A percentile compares a stretch with the other conserved stretches of the same genome.
phyloP scores from a whole-genome alignment of 1,140 invertebrate genomes.

The Dryas iulia region DNA sequence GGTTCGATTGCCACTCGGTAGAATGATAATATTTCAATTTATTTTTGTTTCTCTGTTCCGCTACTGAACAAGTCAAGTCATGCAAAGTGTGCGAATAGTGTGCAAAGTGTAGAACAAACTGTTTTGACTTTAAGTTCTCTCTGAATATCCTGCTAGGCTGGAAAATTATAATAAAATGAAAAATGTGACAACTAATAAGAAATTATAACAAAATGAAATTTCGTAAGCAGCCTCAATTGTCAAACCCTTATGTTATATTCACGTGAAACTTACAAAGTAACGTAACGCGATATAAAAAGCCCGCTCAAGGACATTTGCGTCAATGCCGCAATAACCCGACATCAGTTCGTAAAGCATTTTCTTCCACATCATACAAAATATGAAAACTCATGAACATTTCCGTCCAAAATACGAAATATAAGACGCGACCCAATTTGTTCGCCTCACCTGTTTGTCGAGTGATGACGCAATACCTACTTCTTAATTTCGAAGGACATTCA shows the following conservation, averaged over 20 bases:
- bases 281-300: neutral
- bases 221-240: neutral
- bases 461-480: conserved; percentile 28
- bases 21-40: too few species aligned
- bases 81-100: neutral
- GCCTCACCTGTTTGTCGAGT: conserved; percentile 34
- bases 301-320: neutral
- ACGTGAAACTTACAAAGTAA: neutral
- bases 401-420: conserved; percentile 17
- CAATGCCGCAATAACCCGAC: conserved; percentile 7
- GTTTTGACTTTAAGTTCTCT: too few species aligned
- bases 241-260: neutral
- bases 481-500: conserved; percentile 25
- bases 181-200: too few species aligned
- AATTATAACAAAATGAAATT: neutral
- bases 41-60: too few species aligned
- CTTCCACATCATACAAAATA: conserved; percentile 22
- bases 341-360: conserved; percentile 14
- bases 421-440: conserved; percentile 34
- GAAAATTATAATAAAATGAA: too few species aligned
- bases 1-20: too few species aligned
- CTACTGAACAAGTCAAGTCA: too few species aligned
- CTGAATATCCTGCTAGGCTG: too few species aligned
- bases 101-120: too few species aligned
- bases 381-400: conserved; percentile 22